Evolutionary conservation across 2,113 vertebrate species (phyloP).

Genomic region (Ctenodactylus gundi): DNA sequence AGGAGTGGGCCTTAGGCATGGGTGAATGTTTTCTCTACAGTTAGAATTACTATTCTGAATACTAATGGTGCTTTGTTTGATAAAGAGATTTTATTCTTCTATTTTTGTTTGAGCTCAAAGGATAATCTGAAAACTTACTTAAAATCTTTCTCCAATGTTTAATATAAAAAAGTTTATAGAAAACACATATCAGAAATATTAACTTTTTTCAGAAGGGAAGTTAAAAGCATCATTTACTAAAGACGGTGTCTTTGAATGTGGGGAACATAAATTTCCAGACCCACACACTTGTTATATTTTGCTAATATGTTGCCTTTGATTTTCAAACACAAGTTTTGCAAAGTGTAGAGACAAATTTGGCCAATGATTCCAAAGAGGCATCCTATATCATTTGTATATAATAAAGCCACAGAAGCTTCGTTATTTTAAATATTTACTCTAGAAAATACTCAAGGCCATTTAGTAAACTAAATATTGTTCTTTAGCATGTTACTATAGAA

Average conservation of each 20-base stretch:
- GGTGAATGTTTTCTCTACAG: background rate
- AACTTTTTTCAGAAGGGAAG: background rate
- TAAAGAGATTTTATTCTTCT: background rate
- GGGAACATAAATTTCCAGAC: background rate
- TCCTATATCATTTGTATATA: background rate
- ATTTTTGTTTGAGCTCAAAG: constrained; percentile 10
- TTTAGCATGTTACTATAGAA: background rate
- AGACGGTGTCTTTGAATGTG: background rate
- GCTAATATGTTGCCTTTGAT: background rate
- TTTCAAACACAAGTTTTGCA: background rate
- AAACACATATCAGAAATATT: background rate
- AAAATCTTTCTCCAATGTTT: constrained; percentile 4
- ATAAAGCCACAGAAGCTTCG: constrained; percentile 19
- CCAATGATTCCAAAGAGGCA: background rate
- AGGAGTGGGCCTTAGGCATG: background rate
- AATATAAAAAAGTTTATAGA: background rate
- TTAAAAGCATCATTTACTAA: background rate
- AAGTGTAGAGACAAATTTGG: background rate
- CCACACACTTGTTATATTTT: background rate
- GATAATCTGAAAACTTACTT: background rate
- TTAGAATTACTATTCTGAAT: background rate
- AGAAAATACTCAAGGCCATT: constrained; percentile 9
- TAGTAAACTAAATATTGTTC: constrained; percentile 47
- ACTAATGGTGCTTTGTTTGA: background rate
- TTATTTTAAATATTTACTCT: constrained; percentile 50